These are phyloP conservation scores for Atta texana DNA, from an alignment of 1,140 invertebrate genomes.

Conservation along the genomic window DNA sequence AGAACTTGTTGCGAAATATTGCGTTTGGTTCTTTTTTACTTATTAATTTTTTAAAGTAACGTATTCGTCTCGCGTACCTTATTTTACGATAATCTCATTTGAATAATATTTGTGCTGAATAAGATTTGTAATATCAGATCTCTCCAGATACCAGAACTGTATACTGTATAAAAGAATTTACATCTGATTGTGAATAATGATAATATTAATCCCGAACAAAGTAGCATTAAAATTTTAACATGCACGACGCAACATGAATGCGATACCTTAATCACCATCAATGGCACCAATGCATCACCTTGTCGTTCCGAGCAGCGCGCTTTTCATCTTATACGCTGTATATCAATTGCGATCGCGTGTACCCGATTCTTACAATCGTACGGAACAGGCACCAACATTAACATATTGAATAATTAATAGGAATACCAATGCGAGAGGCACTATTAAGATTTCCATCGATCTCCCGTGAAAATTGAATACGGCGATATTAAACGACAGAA, in stretches of 20 bases:
- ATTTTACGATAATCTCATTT: background rate
- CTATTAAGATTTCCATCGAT: constrained; percentile 47
- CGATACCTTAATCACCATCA: constrained; percentile 32
- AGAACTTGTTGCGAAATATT: too few species aligned
- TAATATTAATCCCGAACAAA: background rate
- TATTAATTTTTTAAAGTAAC: too few species aligned
- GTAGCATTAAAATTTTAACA: background rate
- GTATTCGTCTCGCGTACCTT: background rate
- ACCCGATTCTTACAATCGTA: constrained; percentile 1
- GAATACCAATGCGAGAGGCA: background rate
- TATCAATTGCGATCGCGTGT: constrained; percentile 28
- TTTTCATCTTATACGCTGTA: constrained; percentile 20
- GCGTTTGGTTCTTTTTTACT: too few species aligned
- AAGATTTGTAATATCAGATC: background rate
- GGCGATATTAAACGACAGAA: constrained; percentile 29
- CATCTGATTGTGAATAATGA: background rate
- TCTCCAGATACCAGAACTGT: background rate
- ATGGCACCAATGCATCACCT: constrained; percentile 15
- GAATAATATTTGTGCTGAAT: background rate
- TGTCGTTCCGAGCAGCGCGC: background rate
- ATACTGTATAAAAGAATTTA: background rate
- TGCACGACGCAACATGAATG: background rate
- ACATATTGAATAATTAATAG: constrained; percentile 41
- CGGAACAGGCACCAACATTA: constrained; percentile 33
- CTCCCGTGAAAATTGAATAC: constrained; percentile 51